phyloP scores from a whole-genome alignment of 1,140 invertebrate genomes.

The Drosophila insularis region DNA sequence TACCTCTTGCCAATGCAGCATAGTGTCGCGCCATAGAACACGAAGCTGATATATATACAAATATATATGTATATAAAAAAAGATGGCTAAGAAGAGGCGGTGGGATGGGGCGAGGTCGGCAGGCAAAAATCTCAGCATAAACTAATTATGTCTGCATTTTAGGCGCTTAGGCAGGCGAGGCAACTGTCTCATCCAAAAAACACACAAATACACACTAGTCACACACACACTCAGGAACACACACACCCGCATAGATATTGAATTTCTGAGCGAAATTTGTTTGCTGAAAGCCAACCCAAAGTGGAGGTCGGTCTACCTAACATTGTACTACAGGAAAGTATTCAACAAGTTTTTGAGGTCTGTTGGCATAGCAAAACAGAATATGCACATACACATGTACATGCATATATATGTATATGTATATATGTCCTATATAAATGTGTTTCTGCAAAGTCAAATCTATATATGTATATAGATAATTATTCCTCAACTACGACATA shows the following conservation, averaged over 20 bases:
- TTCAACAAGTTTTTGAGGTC: conserved; percentile 64
- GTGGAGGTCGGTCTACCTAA: background rate
- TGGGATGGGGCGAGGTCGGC: background rate
- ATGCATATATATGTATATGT: background rate
- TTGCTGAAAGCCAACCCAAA: conserved; percentile 6
- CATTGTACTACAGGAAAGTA: conserved; percentile 13
- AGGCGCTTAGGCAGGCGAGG: conserved; percentile 62
- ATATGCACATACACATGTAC: background rate
- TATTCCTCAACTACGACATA: background rate
- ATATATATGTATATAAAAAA: background rate
- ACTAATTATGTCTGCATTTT: conserved; percentile 76
- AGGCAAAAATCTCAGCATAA: conserved; percentile 63
- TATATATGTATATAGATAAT: background rate
- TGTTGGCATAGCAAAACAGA: background rate
- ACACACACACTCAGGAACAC: conserved; percentile 10
- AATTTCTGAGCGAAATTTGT: conserved; percentile 60
- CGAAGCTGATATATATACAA: background rate
- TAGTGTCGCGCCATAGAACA: conserved; percentile 50
- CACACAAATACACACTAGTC: conserved; percentile 26
- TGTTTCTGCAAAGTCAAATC: background rate
- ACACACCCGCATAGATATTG: conserved; percentile 49
- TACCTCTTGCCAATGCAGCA: conserved; percentile 14
- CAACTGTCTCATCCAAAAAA: conserved; percentile 23
- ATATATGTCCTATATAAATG: background rate
- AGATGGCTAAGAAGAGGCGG: background rate